Evolutionary conservation across 1,140 invertebrate genomes (phyloP), one percentile per base, ranked within the genome.

Genomic region (Drosophila kohkoa): DNA sequence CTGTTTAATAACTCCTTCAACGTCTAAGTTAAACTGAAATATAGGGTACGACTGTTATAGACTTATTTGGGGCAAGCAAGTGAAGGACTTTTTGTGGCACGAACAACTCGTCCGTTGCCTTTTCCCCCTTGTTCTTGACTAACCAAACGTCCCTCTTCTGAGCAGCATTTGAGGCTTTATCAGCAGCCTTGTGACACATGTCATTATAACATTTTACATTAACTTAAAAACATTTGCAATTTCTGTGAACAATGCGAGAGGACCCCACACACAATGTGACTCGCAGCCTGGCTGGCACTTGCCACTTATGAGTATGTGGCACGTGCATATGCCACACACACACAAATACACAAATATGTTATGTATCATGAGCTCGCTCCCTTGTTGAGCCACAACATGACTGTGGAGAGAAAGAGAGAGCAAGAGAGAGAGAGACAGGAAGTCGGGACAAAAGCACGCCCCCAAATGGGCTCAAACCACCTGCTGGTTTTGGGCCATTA

Each of bases 151-250:
- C 25, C 25, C 41, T 48, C 52, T 64, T 16, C 7, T 15, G 45
- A 28, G n/a, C 52, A 32, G 6, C 35, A 59, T 51, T 59, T 48
- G 20, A 59, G 51, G 30, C 35, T 38, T 71, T 72, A 65, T 75
- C 72, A 74, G 69, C 43, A 32, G 65, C 60, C 67, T 60, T 63
- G 35, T 72, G 85, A 87, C 83, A 89, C 80, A 87, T 89, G 83
- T 89, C 83, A 83, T 87, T 87, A 88, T 83, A 73, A 70, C 69
- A 80, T 89, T 88, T 77, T 83, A 89, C 83, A 89, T 88, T 88
- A 89, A 88, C 80, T 88, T 83, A 78, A 88, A 87, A 88, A 89
- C 83, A 88, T 88, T 88, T 88, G 80, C 83, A 83, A 88, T 88
- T 83, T 88, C 63, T 79, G 69, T 49, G 32, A 49, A 78, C 77